Evolutionary conservation across 2,888 invertebrate genomes (phyloP).

Genomic region (Esperia sulphurella): DNA sequence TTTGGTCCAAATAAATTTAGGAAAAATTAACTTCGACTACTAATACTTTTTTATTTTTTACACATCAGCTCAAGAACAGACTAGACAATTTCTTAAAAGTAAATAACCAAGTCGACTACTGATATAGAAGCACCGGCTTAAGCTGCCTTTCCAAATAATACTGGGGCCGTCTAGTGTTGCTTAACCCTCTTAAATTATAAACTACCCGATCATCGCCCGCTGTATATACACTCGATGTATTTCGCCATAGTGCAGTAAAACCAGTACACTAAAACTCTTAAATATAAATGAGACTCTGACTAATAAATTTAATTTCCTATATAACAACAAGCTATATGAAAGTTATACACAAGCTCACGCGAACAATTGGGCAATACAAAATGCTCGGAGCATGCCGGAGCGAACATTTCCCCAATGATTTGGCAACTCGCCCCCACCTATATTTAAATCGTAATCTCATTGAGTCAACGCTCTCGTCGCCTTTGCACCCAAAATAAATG

Average conservation of each 20-base stretch:
- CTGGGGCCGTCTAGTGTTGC: no score
- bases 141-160: no score
- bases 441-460: conserved; percentile 76
- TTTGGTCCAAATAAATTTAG: no score
- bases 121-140: no score
- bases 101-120: no score
- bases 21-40: no score
- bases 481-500: conserved; percentile 68
- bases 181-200: background rate
- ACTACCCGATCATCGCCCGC: background rate
- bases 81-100: no score
- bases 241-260: background rate
- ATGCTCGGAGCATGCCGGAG: conserved; percentile 38
- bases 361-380: conserved; percentile 49
- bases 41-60: no score
- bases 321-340: conserved; percentile 11
- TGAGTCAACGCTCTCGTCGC: conserved; percentile 74
- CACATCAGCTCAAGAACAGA: no score
- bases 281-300: background rate
- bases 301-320: conserved; percentile 1
- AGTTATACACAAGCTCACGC: conserved; percentile 13
- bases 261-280: background rate
- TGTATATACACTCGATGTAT: background rate
- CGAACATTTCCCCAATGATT: conserved; percentile 69
- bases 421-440: conserved; percentile 75